These are phyloP conservation scores for Rhynchotus rufescens DNA, from an alignment of 2,797 vertebrate species.

Conservation along the genomic window DNA sequence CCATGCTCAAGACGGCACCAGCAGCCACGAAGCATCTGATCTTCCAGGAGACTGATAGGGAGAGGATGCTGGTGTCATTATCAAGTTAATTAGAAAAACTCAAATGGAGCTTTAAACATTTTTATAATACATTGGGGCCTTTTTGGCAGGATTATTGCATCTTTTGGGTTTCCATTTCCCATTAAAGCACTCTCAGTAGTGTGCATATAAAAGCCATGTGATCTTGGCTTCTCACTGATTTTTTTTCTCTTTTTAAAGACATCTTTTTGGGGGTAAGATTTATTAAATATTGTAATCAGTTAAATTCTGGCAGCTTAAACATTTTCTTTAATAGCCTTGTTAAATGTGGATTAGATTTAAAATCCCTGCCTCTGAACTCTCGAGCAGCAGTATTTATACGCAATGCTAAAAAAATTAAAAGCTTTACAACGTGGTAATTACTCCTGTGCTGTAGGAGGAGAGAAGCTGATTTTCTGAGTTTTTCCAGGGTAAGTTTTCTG, in stretches of 20 bases:
- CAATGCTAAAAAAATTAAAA: constrained; percentile 46
- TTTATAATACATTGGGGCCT: constrained; percentile 59
- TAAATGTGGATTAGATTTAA: constrained; percentile 81
- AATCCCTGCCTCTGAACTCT: constrained; percentile 75
- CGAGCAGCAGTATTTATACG: constrained; percentile 57
- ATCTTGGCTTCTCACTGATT: constrained; percentile 32
- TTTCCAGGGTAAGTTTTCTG: constrained; percentile 34
- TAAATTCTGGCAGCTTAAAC: constrained; percentile 76
- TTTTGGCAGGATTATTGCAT: constrained; percentile 62
- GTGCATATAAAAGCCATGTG: constrained; percentile 50
- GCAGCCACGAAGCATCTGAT: neutral
- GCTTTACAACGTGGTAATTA: constrained; percentile 60
- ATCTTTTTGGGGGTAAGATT: constrained; percentile 41
- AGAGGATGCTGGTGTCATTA: constrained; percentile 45
- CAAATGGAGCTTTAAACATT: constrained; percentile 59
- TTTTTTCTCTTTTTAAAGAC: constrained; percentile 9
- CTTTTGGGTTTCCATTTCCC: constrained; percentile 66
- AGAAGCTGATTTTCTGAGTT: constrained; percentile 17
- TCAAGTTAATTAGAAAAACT: constrained; percentile 47
- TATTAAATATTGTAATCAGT: constrained; percentile 80
- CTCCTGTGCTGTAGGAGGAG: neutral
- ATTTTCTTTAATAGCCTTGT: constrained; percentile 79
- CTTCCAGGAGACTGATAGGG: constrained; percentile 13
- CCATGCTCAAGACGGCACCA: neutral
- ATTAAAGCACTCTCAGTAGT: constrained; percentile 60